Evolutionary conservation across 2,797 vertebrate species (phyloP), one percentile per base, ranked within the genome.

Genomic region (Rachycentron canadum): DNA sequence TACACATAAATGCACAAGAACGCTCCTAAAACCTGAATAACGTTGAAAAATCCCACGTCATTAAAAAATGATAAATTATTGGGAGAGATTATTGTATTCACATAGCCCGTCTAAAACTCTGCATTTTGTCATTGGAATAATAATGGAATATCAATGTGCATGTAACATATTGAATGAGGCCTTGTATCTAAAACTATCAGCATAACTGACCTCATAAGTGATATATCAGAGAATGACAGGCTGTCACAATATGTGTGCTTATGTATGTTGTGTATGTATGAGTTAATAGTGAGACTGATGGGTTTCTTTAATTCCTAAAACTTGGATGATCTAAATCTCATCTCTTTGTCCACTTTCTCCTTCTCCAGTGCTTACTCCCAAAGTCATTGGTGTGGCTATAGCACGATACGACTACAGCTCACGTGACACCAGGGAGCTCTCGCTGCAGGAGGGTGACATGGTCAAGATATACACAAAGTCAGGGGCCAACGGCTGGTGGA

Each of bases 371-470:
- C 90, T 99, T 5, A 96, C 95, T 36, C 97, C 97, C 0, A 99
- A 97, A 89, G 96, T 97, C 88, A 95, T 99, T 1, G 98, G 98
- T 5, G 95, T 99, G 72, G 98, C 98, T 30, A 95, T 98, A 4
- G 98, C 98, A 0, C 96, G 98, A 19, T 99, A 99, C n/a, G 98
- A 99, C 94, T 99, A 98, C 95, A 96, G 97, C 65, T 97, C 98
- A 0, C 94, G 98, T 23, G 98, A 99, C 88, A 99, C 96, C 71
- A 92, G 98, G 10, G 98, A 99, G 36, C 91, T 99, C 26, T 97
- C 98, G 28, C 89, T 99, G 45, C 56, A 96, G 90, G 98, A 98
- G 84, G 98, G 98, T 0, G 97, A 99, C 0, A 92, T 98, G 76
- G 98, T 99, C 28, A 99, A 96, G 94, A 99, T 99, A 89, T 99